Conservation (phyloP, 2,888 invertebrate genomes). For the Imbricaverruca yamaguchii region DNA sequence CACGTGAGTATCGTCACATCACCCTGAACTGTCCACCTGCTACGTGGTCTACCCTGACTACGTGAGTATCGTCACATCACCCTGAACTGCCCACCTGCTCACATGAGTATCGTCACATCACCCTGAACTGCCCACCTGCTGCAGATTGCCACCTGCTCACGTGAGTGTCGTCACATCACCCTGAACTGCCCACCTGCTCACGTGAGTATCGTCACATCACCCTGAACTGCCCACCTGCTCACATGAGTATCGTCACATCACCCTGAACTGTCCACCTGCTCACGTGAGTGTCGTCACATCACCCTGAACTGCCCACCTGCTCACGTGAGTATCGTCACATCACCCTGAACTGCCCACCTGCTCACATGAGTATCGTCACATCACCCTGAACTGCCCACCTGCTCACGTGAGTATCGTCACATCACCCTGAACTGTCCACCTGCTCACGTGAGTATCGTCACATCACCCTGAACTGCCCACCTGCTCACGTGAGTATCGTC, state of each 20-base stretch:
- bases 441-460: conserved; percentile 11
- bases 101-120: too few relatives aligned
- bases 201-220: conserved; percentile 55
- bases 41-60: too few relatives aligned
- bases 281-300: too few relatives aligned
- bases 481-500: too few relatives aligned
- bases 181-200: conserved; percentile 80
- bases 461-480: conserved; percentile 45
- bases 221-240: not conserved
- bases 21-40: not conserved
- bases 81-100: conserved; percentile 38
- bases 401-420: conserved; percentile 68
- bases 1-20: too few relatives aligned
- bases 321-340: too few relatives aligned
- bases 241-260: conserved; percentile 35
- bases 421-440: not conserved
- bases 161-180: too few relatives aligned
- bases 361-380: too few relatives aligned
- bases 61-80: conserved; percentile 40
- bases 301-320: too few relatives aligned
- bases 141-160: too few relatives aligned
- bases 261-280: conserved; percentile 42
- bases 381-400: conserved; percentile 83
- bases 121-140: too few relatives aligned
- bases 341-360: too few relatives aligned